Base-by-base conservation (phyloP, 2,888 invertebrate species). In the Zygothrica quintamaculata region DNA sequence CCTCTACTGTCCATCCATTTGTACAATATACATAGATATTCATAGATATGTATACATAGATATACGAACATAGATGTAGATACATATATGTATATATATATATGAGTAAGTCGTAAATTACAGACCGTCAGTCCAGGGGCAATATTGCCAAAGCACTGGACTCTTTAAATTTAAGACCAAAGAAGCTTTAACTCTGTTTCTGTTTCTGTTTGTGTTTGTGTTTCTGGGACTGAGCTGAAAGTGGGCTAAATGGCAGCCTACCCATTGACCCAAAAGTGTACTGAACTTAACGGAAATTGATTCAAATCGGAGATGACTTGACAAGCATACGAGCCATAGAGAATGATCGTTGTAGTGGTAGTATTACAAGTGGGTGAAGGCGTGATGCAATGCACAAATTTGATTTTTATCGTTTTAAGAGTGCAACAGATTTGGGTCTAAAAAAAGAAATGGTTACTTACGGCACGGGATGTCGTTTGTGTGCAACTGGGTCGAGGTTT, bases 201-300 rank as follows among this genome's bases (percentile, higher is more conserved):
- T 3, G 9, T 12, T 48, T n/a, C n/a, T n/a, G n/a, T n/a, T n/a
- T n/a, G n/a, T 3, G 9, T 12, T 48, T 22, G 3, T 3, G 9
- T 12, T 48, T 18, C 9, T 12, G 6, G 12, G 6, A n/a, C 47
- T 40, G 18, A 5, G 5, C 18, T 50, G 4, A 53, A 58, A 43
- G 47, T 48, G 55, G 58, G 47, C 51, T 61, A 22, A 18, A 36
- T 11, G n/a, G 2, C 18, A 3, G 29, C 42, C 46, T 34, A 37
- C 34, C 26, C 59, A 50, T 36, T 82, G 87, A 82, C 87, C 85
- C 82, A 81, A 84, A 82, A 84, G 85, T 84, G 87, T 87, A 84
- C 51, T 81, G 87, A 82, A 85, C 87, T 87, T 84, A 70, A 61
- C 65, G 68, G 74, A 84, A 82, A 82, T 87, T 87, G 85, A 87